Conservation (phyloP, 2,888 invertebrate species). For the Urechis unicinctus region DNA sequence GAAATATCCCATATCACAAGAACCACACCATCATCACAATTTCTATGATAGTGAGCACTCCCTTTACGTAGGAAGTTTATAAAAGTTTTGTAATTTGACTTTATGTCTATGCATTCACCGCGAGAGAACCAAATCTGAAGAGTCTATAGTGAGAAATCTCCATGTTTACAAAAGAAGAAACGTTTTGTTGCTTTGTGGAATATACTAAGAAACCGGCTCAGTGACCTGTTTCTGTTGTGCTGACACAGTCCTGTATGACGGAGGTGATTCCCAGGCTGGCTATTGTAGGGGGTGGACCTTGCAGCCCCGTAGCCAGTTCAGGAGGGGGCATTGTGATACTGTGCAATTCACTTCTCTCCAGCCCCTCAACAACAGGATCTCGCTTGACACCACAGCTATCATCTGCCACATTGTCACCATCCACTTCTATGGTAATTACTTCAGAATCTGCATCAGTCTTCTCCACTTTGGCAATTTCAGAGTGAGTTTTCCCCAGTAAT, state of each 20-base stretch:
- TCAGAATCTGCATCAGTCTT: neutral
- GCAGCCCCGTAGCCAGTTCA: neutral
- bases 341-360: slow-evolving; percentile 13
- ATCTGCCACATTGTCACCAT: neutral
- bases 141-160: no score
- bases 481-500: neutral
- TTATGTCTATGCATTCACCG: no score
- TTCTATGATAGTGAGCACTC: no score
- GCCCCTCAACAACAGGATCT: slow-evolving; percentile 11
- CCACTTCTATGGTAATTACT: neutral
- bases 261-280: slow-evolving; percentile 70
- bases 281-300: slow-evolving; percentile 50
- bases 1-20: no score
- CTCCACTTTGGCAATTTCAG: neutral
- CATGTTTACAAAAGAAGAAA: no score
- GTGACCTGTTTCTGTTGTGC: slow-evolving; percentile 16
- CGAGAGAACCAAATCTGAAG: no score
- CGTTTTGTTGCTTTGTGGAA: no score
- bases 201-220: no score
- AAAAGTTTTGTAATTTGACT: no score
- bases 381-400: neutral
- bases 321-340: slow-evolving; percentile 6
- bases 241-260: slow-evolving; percentile 53
- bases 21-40: no score
- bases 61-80: no score